A percentile compares a stretch with the other conserved stretches of the same genome.
Evolutionary conservation across 2,113 vertebrate genomes (phyloP).

Genomic region (Circaetus gallicus): DNA sequence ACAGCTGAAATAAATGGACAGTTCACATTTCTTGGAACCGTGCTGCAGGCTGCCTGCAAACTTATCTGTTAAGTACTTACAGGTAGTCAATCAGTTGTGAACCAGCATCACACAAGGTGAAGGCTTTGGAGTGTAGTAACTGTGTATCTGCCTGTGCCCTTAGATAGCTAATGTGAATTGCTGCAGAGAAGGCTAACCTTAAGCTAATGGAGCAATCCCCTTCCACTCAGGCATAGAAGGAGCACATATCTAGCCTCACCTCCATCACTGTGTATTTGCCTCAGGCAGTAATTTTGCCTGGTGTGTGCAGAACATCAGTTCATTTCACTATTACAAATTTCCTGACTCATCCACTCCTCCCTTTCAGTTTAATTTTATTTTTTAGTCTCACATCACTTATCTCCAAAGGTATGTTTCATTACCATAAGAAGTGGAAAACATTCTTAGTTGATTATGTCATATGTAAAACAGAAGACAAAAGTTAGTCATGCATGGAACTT

Average conservation of each 20-base stretch:
- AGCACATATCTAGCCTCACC: not conserved
- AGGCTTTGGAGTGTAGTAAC: not conserved
- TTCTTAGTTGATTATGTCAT: not conserved
- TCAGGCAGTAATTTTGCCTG: not conserved
- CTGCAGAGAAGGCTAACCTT: not conserved
- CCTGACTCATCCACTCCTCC: not conserved
- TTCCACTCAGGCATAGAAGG: not conserved
- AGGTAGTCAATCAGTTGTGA: constrained; percentile 2
- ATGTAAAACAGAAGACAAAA: not conserved
- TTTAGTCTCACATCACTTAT: not conserved
- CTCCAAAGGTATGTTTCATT: not conserved
- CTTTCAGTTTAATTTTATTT: constrained; percentile 7
- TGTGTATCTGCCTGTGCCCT: not conserved
- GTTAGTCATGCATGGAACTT: not conserved
- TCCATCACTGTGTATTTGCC: not conserved
- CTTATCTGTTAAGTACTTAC: not conserved
- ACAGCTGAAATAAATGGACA: not conserved
- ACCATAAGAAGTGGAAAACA: not conserved
- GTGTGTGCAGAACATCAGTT: not conserved
- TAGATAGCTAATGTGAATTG: not conserved
- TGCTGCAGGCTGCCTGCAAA: not conserved
- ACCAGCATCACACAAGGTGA: not conserved
- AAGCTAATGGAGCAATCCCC: not conserved
- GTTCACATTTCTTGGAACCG: not conserved
- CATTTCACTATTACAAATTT: not conserved